These are phyloP conservation scores for Hecatera dysodea DNA, from an alignment of 2,888 invertebrate species.

Conservation along the genomic window DNA sequence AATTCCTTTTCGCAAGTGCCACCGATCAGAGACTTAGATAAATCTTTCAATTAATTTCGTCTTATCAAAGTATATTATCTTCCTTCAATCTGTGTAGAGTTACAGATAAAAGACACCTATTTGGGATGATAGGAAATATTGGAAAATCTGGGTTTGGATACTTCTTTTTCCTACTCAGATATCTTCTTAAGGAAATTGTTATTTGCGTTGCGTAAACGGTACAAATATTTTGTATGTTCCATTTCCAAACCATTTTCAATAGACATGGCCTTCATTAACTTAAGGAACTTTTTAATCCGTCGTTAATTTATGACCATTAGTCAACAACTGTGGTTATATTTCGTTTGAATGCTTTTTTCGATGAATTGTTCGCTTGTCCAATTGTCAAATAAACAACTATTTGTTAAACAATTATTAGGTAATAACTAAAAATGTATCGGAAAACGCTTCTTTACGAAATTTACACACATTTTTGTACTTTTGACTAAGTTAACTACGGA, in stretches of 20 bases:
- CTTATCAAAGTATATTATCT: constrained; percentile 58
- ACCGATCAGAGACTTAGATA: constrained; percentile 52
- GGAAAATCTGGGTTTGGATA: neutral
- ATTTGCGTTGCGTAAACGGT: neutral
- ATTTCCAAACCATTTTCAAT: neutral
- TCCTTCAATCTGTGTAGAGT: constrained; percentile 31
- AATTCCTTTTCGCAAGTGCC: constrained; percentile 22
- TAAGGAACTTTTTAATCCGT: neutral
- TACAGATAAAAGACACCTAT: constrained; percentile 26
- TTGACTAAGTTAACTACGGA: no score
- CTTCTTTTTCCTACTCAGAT: neutral
- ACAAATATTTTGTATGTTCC: neutral
- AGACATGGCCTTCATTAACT: neutral
- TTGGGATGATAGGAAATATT: constrained; percentile 5
- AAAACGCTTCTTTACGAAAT: no score
- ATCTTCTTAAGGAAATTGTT: neutral
- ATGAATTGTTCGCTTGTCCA: no score
- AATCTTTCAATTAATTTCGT: constrained; percentile 68
- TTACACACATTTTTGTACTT: no score
- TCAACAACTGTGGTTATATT: no score
- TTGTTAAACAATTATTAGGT: no score
- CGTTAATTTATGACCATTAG: no score
- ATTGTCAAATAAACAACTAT: no score
- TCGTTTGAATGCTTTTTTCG: no score
- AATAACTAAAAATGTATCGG: no score